These are phyloP conservation scores for Semicossyphus pulcher DNA, from an alignment of 2,113 vertebrate genomes.

Conservation along the genomic window DNA sequence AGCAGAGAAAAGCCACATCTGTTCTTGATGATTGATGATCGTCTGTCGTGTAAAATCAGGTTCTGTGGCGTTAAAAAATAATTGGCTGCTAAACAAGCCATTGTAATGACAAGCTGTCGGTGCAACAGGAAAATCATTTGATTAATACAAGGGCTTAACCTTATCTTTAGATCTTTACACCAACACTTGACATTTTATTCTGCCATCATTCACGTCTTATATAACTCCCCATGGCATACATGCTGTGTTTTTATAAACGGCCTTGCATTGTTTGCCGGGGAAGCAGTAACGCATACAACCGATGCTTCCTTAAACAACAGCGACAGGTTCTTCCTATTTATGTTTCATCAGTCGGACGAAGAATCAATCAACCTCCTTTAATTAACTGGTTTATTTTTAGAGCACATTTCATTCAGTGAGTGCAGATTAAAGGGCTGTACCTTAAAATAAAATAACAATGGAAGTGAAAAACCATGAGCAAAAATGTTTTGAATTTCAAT, in stretches of 20 bases:
- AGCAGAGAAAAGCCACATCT: background rate
- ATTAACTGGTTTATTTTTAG: background rate
- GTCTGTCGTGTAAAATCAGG: background rate
- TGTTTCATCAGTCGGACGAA: conserved; percentile 4
- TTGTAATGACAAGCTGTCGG: conserved; percentile 14
- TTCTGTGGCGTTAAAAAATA: background rate
- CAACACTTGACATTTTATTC: background rate
- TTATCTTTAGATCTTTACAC: conserved; percentile 15
- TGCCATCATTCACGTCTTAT: conserved; percentile 6
- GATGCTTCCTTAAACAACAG: conserved; percentile 17
- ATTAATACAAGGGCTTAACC: background rate
- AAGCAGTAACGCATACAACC: background rate
- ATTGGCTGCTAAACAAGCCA: background rate
- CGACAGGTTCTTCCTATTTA: background rate
- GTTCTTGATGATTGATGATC: background rate
- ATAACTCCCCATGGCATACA: conserved; percentile 11
- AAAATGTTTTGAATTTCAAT: too few relatives aligned
- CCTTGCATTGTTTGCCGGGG: conserved; percentile 16
- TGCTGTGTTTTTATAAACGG: background rate
- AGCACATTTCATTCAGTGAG: background rate
- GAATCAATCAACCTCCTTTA: background rate
- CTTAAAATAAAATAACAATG: too few relatives aligned
- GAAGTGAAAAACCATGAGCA: too few relatives aligned
- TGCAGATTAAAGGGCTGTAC: background rate
- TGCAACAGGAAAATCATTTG: conserved; percentile 12